phyloP scores from a whole-genome alignment of 2,113 vertebrate species.

The Cephalophus harveyi region DNA sequence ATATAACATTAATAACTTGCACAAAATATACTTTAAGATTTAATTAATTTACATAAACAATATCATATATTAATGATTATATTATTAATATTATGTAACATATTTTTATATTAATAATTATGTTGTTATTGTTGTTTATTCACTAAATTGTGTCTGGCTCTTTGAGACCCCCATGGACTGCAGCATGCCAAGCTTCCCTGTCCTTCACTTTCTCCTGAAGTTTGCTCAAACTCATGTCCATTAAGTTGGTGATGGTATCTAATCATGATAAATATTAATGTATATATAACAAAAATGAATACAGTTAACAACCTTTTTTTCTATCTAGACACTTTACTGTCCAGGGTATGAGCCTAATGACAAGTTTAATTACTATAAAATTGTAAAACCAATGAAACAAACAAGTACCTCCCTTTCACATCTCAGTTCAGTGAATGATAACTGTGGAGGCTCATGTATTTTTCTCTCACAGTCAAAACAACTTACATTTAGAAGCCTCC shows the following conservation, averaged over 20 bases:
- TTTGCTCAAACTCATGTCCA: neutral
- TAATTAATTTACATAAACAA: neutral
- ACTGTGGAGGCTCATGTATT: neutral
- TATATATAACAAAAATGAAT: neutral
- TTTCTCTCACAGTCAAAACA: neutral
- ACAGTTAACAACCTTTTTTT: neutral
- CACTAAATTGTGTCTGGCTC: neutral
- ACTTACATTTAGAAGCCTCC: neutral
- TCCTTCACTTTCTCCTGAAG: neutral
- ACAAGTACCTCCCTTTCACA: neutral
- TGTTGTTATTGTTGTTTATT: neutral
- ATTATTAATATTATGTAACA: neutral
- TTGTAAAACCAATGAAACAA: neutral
- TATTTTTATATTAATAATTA: neutral
- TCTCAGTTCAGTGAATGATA: neutral
- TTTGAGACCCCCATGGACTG: neutral
- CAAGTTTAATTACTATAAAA: neutral
- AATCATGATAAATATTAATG: neutral
- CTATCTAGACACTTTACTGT: neutral
- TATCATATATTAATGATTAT: neutral
- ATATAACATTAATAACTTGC: neutral
- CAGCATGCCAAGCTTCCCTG: neutral
- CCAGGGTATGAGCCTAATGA: neutral
- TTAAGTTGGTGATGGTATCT: neutral
- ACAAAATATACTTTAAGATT: neutral